Percentiles rank a stretch among this genome's conserved stretches.
Evolutionary conservation across 2,113 vertebrate species (phyloP).

Genomic region (Chamaetylas fuelleborni): DNA sequence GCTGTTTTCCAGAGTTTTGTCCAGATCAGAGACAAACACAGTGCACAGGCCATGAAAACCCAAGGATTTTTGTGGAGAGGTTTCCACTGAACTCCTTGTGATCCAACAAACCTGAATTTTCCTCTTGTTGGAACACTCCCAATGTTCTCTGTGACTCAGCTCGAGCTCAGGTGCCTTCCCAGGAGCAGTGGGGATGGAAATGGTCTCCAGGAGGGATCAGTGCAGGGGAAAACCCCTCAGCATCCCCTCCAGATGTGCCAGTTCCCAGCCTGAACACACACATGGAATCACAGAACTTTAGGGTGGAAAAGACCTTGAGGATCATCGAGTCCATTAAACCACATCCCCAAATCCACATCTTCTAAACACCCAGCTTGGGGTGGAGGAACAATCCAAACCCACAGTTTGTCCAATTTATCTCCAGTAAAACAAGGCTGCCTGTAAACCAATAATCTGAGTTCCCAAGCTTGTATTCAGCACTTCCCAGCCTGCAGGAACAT

Average conservation of each 20-base stretch:
- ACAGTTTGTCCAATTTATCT: background rate
- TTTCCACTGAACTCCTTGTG: background rate
- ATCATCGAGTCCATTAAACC: rapidly evolving
- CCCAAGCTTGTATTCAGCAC: background rate
- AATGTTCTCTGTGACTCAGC: rapidly evolving
- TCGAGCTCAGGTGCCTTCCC: background rate
- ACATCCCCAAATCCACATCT: background rate
- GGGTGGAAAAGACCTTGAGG: background rate
- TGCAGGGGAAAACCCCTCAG: background rate
- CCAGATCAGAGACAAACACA: background rate
- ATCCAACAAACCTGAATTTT: background rate
- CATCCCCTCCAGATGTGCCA: background rate
- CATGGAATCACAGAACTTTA: background rate
- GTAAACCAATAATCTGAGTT: background rate
- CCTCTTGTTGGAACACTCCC: rapidly evolving
- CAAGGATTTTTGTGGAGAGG: rapidly evolving
- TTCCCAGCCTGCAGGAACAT: background rate
- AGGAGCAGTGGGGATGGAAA: background rate
- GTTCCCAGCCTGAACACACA: background rate
- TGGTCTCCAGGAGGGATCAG: background rate
- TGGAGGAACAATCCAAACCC: background rate
- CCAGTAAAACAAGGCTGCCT: background rate
- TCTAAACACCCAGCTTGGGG: background rate
- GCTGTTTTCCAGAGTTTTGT: background rate
- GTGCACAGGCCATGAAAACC: background rate